Evolutionary conservation across 2,113 vertebrate genomes (phyloP).

Genomic region (Hiodon alosoides): DNA sequence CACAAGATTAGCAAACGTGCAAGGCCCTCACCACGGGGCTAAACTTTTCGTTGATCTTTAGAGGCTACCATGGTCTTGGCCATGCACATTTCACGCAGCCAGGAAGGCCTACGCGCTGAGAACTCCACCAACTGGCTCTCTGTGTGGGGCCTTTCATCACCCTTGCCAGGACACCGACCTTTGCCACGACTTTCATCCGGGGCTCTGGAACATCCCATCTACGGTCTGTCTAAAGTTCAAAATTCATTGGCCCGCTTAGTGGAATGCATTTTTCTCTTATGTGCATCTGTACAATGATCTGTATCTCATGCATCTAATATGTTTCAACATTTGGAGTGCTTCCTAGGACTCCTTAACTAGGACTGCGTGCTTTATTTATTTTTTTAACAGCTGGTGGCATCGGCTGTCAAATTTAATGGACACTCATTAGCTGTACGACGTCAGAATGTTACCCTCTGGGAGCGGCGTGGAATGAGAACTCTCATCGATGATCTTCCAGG

Average conservation of each 20-base stretch:
- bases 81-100: constrained; percentile 11
- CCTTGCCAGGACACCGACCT: constrained; percentile 59
- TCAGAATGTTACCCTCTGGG: constrained; percentile 34
- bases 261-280: neutral
- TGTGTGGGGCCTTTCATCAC: constrained; percentile 58
- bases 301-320: constrained; percentile 10
- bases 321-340: constrained; percentile 8
- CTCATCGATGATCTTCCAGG: constrained; percentile 36
- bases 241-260: constrained; percentile 9
- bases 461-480: constrained; percentile 22
- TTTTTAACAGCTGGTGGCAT: constrained; percentile 26
- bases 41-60: constrained; percentile 19
- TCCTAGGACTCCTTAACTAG: constrained; percentile 30
- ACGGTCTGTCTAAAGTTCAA: constrained; percentile 52
- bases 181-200: constrained; percentile 35
- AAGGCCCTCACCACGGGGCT: too few relatives aligned
- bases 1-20: too few relatives aligned
- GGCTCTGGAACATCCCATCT: constrained; percentile 48
- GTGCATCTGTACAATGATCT: constrained; percentile 2
- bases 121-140: constrained; percentile 33
- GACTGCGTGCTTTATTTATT: constrained; percentile 15
- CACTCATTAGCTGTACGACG: constrained; percentile 34
- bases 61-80: constrained; percentile 37
- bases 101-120: constrained; percentile 42
- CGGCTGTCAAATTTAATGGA: constrained; percentile 33